Percentiles rank a stretch among this genome's conserved stretches.
phyloP scores from a whole-genome alignment of 1,140 invertebrate species.

The Dolichoris vasculosae region DNA sequence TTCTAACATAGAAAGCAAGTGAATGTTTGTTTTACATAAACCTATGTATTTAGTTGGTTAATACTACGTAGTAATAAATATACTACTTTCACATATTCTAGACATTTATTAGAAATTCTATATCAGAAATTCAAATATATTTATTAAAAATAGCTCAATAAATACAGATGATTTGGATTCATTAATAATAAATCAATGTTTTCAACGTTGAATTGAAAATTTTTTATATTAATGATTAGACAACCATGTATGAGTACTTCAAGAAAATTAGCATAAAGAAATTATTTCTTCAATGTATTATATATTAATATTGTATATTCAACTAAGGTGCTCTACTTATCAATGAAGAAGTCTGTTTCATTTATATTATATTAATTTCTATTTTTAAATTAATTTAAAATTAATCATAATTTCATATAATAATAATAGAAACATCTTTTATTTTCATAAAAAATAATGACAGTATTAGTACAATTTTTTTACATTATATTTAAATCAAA shows the following conservation, averaged over 20 bases:
- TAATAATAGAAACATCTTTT: no score
- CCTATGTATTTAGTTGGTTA: conserved; percentile 2
- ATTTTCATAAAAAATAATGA: no score
- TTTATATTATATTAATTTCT: no score
- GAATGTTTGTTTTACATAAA: not conserved
- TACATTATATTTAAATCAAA: no score
- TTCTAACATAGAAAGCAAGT: not conserved
- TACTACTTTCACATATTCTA: not conserved
- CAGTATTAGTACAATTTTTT: no score
- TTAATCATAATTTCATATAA: no score
- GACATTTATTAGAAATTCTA: not conserved
- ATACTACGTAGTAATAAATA: not conserved
- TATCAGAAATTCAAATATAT: not conserved
- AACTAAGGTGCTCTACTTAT: no score
- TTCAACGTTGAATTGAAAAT: not conserved
- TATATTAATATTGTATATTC: no score
- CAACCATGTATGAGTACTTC: not conserved
- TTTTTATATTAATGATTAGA: not conserved
- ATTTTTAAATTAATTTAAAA: no score
- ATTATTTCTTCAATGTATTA: no score
- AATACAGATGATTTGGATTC: not conserved
- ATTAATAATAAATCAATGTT: not conserved
- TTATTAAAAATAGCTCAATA: not conserved
- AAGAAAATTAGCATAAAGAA: no score
- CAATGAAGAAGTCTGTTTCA: no score